Evolutionary conservation across 2,113 vertebrate species (phyloP).

Genomic region (Paramisgurnus dabryanus): DNA sequence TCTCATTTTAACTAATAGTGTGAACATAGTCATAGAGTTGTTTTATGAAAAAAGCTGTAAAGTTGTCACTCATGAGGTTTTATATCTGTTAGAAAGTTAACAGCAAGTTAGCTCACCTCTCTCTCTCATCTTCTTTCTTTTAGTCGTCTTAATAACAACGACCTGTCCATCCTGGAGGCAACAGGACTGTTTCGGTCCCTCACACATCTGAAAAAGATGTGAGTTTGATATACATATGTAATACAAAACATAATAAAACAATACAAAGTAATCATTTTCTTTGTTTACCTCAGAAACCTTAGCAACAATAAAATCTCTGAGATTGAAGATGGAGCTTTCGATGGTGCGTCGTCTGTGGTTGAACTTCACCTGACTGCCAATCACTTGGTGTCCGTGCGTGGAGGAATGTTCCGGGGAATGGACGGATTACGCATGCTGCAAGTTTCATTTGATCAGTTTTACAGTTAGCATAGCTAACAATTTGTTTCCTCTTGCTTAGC

Average conservation of each 20-base stretch:
- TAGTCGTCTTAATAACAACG: slow-evolving; percentile 92
- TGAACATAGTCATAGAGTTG: too few relatives aligned
- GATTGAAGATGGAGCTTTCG: slow-evolving; percentile 90
- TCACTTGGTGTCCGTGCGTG: slow-evolving; percentile 88
- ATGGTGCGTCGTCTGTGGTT: slow-evolving; percentile 84
- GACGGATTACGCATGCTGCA: slow-evolving; percentile 91
- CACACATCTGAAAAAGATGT: slow-evolving; percentile 97
- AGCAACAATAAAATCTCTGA: slow-evolving; percentile 98
- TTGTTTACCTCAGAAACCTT: slow-evolving; percentile 81
- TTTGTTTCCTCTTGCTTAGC: neutral
- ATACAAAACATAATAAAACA: neutral
- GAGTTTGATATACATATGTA: slow-evolving; percentile 57
- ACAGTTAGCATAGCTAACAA: neutral
- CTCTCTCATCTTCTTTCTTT: slow-evolving; percentile 27
- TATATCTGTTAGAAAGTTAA: too few relatives aligned
- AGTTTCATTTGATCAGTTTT: slow-evolving; percentile 59
- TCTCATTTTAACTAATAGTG: too few relatives aligned
- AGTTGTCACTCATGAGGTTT: too few relatives aligned
- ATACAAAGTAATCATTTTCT: neutral
- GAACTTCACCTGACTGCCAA: slow-evolving; percentile 92
- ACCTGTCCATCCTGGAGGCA: slow-evolving; percentile 90
- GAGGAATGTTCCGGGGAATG: slow-evolving; percentile 92
- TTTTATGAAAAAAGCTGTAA: too few relatives aligned
- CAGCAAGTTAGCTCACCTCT: neutral
- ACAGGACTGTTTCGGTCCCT: slow-evolving; percentile 91